Conservation (phyloP, 2,113 vertebrate species). For the Phoxinus phoxinus region DNA sequence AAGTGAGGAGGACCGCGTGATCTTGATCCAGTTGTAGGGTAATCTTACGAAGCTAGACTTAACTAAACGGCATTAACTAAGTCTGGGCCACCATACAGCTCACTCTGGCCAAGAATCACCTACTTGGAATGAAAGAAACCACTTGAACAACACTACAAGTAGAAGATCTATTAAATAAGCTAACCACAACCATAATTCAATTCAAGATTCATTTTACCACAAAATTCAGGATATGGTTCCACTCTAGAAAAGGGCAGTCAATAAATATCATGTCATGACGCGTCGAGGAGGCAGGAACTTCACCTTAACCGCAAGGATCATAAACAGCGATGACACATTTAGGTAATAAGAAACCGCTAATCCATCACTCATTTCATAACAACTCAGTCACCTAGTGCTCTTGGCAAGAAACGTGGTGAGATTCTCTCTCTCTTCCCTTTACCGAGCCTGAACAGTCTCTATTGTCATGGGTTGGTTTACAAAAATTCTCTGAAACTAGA, state of each 20-base stretch:
- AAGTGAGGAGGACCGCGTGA: background rate
- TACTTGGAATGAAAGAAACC: background rate
- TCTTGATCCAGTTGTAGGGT: background rate
- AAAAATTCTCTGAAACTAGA: constrained; percentile 33
- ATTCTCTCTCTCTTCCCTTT: background rate
- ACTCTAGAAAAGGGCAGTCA: background rate
- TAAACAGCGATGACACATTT: constrained; percentile 36
- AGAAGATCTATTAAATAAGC: background rate
- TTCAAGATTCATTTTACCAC: background rate
- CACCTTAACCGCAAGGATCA: constrained; percentile 21
- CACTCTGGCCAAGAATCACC: background rate
- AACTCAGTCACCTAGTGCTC: constrained; percentile 35
- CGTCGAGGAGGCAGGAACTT: background rate
- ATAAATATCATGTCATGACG: constrained; percentile 25
- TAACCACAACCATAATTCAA: background rate
- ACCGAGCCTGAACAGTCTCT: constrained; percentile 11
- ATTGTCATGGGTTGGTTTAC: constrained; percentile 7
- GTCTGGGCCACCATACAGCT: background rate
- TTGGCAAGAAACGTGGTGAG: constrained; percentile 17
- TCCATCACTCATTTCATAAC: constrained; percentile 17
- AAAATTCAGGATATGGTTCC: background rate
- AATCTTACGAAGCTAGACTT: background rate
- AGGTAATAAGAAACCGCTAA: constrained; percentile 23
- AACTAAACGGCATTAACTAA: background rate
- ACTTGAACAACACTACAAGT: background rate